Base-by-base conservation (phyloP, 92 coral and sea anemone genomes). In the Parazoanthus atlanticus region DNA sequence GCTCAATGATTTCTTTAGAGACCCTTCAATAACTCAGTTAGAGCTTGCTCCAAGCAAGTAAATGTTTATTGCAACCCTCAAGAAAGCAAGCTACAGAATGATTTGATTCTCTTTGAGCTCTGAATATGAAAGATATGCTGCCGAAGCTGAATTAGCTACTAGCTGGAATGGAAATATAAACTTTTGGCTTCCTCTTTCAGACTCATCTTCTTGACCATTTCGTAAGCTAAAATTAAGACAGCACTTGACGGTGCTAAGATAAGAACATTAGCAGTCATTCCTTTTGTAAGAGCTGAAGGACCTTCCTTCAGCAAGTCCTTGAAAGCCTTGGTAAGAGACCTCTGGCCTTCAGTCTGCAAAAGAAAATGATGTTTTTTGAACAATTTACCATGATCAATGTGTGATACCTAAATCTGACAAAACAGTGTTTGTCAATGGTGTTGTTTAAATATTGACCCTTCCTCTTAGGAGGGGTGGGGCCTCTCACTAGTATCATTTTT, bases 271-370 rank as follows among this genome's bases (percentile, higher is more conserved):
- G 98, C 94, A 71, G 92, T 76, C 82, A 96, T 81, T 88, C 99
- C 99, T 89, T 95, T 96, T 0, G 93, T 90, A 40, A 96, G 64
- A 2, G 96, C 97, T 25, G 81, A 41, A 6, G 95, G 90, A 1
- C 99, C 99, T 89, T 95, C 99, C 90, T 86, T 94, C 43, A 90
- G 40, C n/a, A 96, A 91, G 5, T 96, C 99, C 90, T 78, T 77
- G 65, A 96, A 92, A 13, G 92, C 94, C 83, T 85, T 90, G 25
- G 89, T 80, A 40, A 93, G 92, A 36, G 99, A 96, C 49, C 64
- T 92, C 69, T 91, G 89, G 74, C 98, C 99, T 81, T 93, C 99
- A 81, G 94, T 95, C 99, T 96, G 84, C 28, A 81, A 29, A 80
- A 72, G 25, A 79, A 54, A 70, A 80, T 16, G 11, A 30, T 28